Conservation (phyloP, 1,140 invertebrate genomes). For the Drosophila pseudoananassae region DNA sequence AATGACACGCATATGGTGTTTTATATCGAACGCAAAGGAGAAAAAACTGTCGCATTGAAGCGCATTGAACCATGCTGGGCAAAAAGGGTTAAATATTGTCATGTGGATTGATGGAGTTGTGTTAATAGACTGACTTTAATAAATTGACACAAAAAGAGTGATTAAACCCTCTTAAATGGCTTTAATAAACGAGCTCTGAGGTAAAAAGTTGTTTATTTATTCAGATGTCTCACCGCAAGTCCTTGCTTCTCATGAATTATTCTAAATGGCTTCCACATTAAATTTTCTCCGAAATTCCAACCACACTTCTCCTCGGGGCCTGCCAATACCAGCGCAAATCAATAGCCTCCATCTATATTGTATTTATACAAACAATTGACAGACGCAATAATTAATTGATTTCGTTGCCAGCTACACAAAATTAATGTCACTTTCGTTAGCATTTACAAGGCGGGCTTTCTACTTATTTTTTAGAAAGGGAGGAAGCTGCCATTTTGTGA, state of each 20-base stretch:
- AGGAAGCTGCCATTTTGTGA: slow-evolving; percentile 46
- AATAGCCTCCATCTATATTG: slow-evolving; percentile 36
- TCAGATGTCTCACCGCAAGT: not conserved
- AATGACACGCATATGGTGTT: slow-evolving; percentile 17
- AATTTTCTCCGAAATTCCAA: not conserved
- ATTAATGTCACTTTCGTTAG: slow-evolving; percentile 67
- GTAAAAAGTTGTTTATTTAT: not conserved
- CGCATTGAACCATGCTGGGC: slow-evolving; percentile 1
- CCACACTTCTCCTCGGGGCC: slow-evolving; percentile 13
- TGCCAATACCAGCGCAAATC: slow-evolving; percentile 56
- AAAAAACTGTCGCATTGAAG: slow-evolving; percentile 10
- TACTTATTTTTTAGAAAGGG: not conserved
- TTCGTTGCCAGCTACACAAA: slow-evolving; percentile 55
- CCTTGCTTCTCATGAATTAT: not conserved
- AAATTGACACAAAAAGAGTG: not conserved
- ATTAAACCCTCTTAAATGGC: not conserved
- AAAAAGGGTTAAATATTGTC: slow-evolving; percentile 9
- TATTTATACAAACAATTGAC: slow-evolving; percentile 18
- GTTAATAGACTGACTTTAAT: not conserved
- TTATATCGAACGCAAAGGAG: not conserved
- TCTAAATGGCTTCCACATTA: not conserved
- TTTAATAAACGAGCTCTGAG: not conserved
- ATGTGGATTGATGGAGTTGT: slow-evolving; percentile 18
- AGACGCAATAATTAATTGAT: slow-evolving; percentile 56
- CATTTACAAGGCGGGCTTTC: slow-evolving; percentile 41